Evolutionary conservation across 2,113 vertebrate genomes (phyloP), one percentile per base, ranked within the genome.

Genomic region (Otocyon megalotis): DNA sequence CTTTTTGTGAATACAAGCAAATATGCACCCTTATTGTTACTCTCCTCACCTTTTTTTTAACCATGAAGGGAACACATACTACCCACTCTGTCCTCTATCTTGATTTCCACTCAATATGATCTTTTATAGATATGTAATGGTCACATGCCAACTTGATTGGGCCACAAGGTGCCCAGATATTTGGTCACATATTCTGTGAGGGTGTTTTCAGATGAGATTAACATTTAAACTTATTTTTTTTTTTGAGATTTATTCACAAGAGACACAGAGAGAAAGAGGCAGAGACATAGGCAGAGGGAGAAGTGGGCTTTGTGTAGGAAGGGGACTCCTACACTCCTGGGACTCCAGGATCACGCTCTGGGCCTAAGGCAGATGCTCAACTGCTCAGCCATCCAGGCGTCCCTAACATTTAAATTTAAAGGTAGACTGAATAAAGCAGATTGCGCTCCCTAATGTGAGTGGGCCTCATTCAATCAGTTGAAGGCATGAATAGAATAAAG

Each of bases 1-100:
- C 35, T 91, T 85, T 88, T 48, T 77, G 12, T 71, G 63, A 87
- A 71, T 72, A 80, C 30, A 87, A 92, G 28, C 63, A 82, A 93
- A 74, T 83, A 56, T 43, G 50, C 10, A 81, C 19, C 54, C 86
- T 86, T 92, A 79, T 87, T 86, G 24, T 35, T 87, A 48, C 53
- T 30, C 35, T 71, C 22, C 50, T 15, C 14, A 5, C 5, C 22
- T 32, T 69, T 65, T 80, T 58, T 65, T 65, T 67, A 67, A 79
- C 71, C 65, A 17, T 20, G 76, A 74, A 74, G 62, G 16, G 63
- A 35, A 48, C 79, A 17, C 32, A 65, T 62, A 35, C 22, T 76
- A 17, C 10, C 48, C 19, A 65, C 3, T 79, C 14, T 72, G 62
- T 63, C 56, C 35, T 88, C 17, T 15, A 60, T 53, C 77, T 89